phyloP scores from a whole-genome alignment of 2,888 invertebrate genomes.

The Dioctria rufipes region DNA sequence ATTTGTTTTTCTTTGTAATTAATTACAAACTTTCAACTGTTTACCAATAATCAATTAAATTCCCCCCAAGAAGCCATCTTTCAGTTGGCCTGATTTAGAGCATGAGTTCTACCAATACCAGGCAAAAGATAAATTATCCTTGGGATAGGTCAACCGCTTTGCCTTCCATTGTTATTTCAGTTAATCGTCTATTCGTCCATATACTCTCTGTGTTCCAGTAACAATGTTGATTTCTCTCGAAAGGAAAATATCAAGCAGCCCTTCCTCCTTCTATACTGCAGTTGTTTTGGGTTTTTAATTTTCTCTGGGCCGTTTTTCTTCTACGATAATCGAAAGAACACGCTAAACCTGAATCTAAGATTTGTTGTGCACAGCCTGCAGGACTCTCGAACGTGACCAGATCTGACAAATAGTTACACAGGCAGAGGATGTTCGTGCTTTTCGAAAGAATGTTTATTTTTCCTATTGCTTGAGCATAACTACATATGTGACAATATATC shows the following conservation, averaged over 20 bases:
- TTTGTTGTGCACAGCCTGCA: slow-evolving; percentile 17
- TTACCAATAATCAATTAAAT: slow-evolving; percentile 54
- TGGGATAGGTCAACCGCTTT: slow-evolving; percentile 17
- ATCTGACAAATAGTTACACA: slow-evolving; percentile 20
- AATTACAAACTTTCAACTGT: slow-evolving; percentile 53
- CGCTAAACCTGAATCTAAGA: not conserved
- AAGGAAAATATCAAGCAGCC: slow-evolving; percentile 10
- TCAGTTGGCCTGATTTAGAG: slow-evolving; percentile 2
- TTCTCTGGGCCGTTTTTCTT: slow-evolving; percentile 17
- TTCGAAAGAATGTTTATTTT: slow-evolving; percentile 37
- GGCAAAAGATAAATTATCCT: slow-evolving; percentile 3
- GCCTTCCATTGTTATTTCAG: slow-evolving; percentile 9
- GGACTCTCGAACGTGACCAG: slow-evolving; percentile 27
- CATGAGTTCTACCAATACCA: not conserved
- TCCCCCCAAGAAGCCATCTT: slow-evolving; percentile 12
- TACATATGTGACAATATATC: slow-evolving; percentile 56
- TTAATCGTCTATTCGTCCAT: not conserved
- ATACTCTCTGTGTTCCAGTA: not conserved
- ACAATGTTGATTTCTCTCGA: slow-evolving; percentile 19
- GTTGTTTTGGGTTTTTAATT: slow-evolving; percentile 22
- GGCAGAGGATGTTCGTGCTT: not conserved
- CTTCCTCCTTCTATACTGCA: not conserved
- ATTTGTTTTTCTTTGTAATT: slow-evolving; percentile 54
- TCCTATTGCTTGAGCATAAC: slow-evolving; percentile 43
- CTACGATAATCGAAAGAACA: not conserved